phyloP scores from a whole-genome alignment of 2,797 vertebrate genomes.

The Alauda arvensis region DNA sequence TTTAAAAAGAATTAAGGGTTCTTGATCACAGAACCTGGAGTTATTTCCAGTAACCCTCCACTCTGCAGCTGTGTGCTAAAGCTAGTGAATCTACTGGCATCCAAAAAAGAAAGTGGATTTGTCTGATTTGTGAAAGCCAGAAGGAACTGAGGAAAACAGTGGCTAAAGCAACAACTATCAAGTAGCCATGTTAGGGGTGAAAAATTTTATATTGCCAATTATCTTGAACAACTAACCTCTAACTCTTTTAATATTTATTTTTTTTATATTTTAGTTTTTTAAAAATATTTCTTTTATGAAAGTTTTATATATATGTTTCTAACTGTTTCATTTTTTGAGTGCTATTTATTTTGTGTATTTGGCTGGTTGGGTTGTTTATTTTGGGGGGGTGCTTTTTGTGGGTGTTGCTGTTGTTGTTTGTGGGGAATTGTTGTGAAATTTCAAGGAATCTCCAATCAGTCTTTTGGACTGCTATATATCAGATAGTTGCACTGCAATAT shows the following conservation, averaged over 20 bases:
- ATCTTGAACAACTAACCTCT: background rate
- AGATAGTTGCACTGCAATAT: background rate
- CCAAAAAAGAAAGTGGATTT: background rate
- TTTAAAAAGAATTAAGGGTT: background rate
- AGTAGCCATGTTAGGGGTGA: background rate
- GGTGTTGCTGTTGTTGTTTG: background rate
- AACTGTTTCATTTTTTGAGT: fast-evolving
- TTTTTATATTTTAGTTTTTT: too few species aligned
- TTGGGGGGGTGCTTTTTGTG: too few species aligned
- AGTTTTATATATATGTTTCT: background rate
- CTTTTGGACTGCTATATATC: background rate
- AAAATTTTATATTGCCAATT: background rate
- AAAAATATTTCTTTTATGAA: too few species aligned
- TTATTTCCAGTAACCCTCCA: background rate
- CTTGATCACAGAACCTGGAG: background rate
- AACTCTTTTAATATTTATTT: background rate
- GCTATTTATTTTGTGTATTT: too few species aligned
- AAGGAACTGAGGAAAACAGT: background rate
- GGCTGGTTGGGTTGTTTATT: background rate
- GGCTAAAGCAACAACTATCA: background rate
- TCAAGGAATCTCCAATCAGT: background rate
- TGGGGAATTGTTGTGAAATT: too few species aligned
- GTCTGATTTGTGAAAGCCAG: background rate
- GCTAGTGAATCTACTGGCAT: background rate
- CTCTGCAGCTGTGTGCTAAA: background rate